Conservation (phyloP, 2,888 invertebrate species). For the Trissonchulus sp. region DNA sequence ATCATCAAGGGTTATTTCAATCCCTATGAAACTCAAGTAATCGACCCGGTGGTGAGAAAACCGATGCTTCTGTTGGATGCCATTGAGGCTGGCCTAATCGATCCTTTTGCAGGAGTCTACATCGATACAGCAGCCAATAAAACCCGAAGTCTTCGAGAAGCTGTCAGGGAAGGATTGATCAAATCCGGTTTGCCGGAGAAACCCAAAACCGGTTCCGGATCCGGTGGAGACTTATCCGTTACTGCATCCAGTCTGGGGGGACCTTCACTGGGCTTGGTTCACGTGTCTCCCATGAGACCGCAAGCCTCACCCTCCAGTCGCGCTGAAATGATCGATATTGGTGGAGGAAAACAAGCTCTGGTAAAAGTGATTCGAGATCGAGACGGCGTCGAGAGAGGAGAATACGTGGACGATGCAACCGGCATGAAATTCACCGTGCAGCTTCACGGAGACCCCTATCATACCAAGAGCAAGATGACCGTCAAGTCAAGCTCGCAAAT, state of each 20-base stretch:
- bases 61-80: slow-evolving; percentile 66
- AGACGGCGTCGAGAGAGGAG: slow-evolving; percentile 29
- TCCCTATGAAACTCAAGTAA: slow-evolving; percentile 64
- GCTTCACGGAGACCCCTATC: slow-evolving; percentile 28
- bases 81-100: slow-evolving; percentile 48
- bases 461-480: slow-evolving; percentile 16
- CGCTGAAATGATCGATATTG: slow-evolving; percentile 28
- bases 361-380: slow-evolving; percentile 29
- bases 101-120: slow-evolving; percentile 46
- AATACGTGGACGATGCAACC: slow-evolving; percentile 29
- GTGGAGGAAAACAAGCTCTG: slow-evolving; percentile 29
- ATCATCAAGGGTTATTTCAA: slow-evolving; percentile 64
- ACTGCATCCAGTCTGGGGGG: neutral
- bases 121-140: slow-evolving; percentile 51
- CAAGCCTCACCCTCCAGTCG: slow-evolving; percentile 4
- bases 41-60: slow-evolving; percentile 60
- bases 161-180: slow-evolving; percentile 45
- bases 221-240: slow-evolving; percentile 30
- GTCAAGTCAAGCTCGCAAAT: slow-evolving; percentile 31
- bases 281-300: neutral
- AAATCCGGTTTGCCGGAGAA: neutral
- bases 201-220: slow-evolving; percentile 40
- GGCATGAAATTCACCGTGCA: slow-evolving; percentile 31
- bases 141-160: slow-evolving; percentile 48
- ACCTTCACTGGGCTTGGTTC: neutral